These are phyloP conservation scores for Cybosia mesomella DNA, from an alignment of 2,888 invertebrate species.

Conservation along the genomic window DNA sequence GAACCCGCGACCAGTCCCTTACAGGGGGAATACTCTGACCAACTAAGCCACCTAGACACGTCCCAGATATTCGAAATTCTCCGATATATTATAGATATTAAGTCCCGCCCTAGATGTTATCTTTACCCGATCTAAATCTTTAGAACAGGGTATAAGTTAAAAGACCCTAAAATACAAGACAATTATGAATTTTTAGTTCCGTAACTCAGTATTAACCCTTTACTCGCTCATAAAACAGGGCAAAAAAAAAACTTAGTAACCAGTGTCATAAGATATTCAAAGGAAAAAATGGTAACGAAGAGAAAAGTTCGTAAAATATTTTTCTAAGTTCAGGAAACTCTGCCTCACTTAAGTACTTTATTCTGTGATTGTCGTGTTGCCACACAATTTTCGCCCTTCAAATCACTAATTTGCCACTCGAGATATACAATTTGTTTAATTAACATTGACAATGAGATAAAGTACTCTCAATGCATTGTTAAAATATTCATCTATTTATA, in stretches of 20 bases:
- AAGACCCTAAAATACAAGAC: neutral
- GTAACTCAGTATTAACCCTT: neutral
- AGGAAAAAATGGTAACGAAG: constrained; percentile 38
- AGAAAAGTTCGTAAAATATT: constrained; percentile 33
- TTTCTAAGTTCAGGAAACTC: constrained; percentile 3
- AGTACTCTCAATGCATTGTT: constrained; percentile 3
- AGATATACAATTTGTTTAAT: constrained; percentile 19
- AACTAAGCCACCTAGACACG: too few species aligned
- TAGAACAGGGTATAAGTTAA: too few species aligned
- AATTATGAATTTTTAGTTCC: neutral
- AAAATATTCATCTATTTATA: constrained; percentile 8
- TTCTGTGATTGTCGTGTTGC: constrained; percentile 1
- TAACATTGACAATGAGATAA: constrained; percentile 16
- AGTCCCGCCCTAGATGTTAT: too few species aligned
- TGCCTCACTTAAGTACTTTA: neutral
- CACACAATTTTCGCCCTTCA: constrained; percentile 20
- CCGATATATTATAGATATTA: too few species aligned
- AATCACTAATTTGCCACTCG: constrained; percentile 26
- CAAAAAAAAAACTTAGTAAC: constrained; percentile 19
- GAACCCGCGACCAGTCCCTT: too few species aligned
- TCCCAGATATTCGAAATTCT: too few species aligned
- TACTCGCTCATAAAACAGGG: neutral
- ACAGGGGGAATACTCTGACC: too few species aligned
- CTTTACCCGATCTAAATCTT: too few species aligned
- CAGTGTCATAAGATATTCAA: constrained; percentile 42